Percentiles rank a stretch among this genome's conserved stretches.
phyloP scores from a whole-genome alignment of 2,797 vertebrate species.

The Falco novaeseelandiae region DNA sequence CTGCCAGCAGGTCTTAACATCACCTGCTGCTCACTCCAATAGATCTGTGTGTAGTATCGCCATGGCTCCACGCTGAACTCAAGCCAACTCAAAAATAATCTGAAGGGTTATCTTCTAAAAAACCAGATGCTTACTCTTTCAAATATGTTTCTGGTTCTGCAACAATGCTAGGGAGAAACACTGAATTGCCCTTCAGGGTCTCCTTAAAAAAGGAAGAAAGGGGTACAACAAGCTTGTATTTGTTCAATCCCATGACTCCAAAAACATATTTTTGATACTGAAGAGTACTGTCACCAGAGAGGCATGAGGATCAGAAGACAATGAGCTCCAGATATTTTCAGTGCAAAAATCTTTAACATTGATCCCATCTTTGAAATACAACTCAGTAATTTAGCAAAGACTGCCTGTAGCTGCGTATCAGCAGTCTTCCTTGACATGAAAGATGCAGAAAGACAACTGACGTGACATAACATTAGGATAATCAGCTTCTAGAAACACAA shows the following conservation, averaged over 20 bases:
- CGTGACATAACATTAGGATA: neutral
- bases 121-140: neutral
- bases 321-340: neutral
- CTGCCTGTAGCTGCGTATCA: rapidly evolving
- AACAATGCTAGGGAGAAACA: neutral
- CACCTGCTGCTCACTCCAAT: neutral
- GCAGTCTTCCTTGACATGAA: neutral
- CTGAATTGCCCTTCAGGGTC: neutral
- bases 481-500: neutral
- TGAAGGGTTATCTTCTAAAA: neutral
- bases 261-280: neutral
- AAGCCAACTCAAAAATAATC: neutral
- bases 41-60: rapidly evolving
- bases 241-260: neutral
- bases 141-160: neutral
- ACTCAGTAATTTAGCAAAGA: neutral
- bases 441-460: neutral
- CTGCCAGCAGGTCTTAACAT: neutral
- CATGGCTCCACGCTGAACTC: neutral
- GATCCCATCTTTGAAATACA: neutral
- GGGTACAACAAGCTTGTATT: neutral
- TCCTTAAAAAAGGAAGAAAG: neutral
- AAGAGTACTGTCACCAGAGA: neutral
- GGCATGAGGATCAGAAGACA: neutral
- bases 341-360: neutral